phyloP scores from a whole-genome alignment of 2,797 vertebrate genomes.

The Enteromius anoplus region DNA sequence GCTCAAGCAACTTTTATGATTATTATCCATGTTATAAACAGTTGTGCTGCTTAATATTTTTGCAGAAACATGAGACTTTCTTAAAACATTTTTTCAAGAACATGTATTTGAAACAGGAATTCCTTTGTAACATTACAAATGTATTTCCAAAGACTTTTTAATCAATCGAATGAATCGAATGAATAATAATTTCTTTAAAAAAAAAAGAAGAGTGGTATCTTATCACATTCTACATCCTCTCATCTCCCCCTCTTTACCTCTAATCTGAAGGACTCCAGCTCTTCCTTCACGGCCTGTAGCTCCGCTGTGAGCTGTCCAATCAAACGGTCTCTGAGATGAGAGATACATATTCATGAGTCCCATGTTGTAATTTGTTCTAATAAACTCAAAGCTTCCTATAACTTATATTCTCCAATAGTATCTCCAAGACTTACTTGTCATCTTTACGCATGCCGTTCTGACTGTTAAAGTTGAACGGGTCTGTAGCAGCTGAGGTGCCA shows the following conservation, averaged over 20 bases:
- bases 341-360: neutral
- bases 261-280: slow-evolving; percentile 86
- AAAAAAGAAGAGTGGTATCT: neutral
- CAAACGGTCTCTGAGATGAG: slow-evolving; percentile 83
- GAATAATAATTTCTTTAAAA: neutral
- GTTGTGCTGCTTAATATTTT: neutral
- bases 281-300: slow-evolving; percentile 85
- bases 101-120: neutral
- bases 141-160: neutral
- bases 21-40: neutral
- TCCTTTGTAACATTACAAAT: neutral
- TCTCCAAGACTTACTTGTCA: slow-evolving; percentile 84
- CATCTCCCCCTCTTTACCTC: slow-evolving; percentile 80
- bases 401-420: neutral
- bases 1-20: neutral
- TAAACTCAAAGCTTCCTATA: slow-evolving; percentile 1
- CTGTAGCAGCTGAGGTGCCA: slow-evolving; percentile 86
- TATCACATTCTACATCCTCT: neutral
- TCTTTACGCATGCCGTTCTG: slow-evolving; percentile 95
- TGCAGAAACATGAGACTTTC: neutral
- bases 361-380: neutral
- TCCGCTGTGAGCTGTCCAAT: slow-evolving; percentile 90
- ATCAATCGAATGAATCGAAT: neutral
- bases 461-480: slow-evolving; percentile 97
- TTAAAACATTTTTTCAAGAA: neutral